Conservation (phyloP, 2,113 vertebrate genomes). For the Eolophus roseicapilla region DNA sequence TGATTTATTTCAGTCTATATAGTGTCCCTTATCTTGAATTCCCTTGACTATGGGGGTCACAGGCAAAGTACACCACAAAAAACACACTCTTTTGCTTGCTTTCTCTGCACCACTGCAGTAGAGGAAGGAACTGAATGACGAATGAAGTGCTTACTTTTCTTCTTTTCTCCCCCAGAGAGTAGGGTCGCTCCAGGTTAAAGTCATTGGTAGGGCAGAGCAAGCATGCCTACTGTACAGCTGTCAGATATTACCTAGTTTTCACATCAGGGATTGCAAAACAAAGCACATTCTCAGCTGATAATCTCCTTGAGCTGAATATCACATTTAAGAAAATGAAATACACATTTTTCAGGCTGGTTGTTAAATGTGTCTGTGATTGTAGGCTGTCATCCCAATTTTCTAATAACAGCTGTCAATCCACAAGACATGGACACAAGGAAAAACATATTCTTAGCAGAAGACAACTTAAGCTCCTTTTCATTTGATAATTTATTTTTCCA, state of each 20-base stretch:
- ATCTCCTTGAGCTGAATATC: background rate
- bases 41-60: background rate
- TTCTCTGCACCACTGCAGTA: background rate
- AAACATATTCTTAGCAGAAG: background rate
- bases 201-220: background rate
- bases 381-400: background rate
- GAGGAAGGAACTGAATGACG: background rate
- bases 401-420: background rate
- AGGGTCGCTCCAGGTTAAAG: background rate
- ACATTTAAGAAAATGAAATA: conserved; percentile 12
- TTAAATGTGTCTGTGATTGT: background rate
- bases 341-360: background rate
- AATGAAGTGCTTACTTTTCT: background rate
- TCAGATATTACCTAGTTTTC: background rate
- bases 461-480: background rate
- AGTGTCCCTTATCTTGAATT: background rate
- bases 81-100: background rate
- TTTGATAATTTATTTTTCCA: background rate
- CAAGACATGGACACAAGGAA: background rate
- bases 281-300: background rate
- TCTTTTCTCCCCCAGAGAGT: background rate
- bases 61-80: background rate
- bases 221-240: background rate
- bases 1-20: background rate
- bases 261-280: background rate